These are phyloP conservation scores for Myzus persicae DNA, from an alignment of 1,140 invertebrate genomes.

Conservation along the genomic window DNA sequence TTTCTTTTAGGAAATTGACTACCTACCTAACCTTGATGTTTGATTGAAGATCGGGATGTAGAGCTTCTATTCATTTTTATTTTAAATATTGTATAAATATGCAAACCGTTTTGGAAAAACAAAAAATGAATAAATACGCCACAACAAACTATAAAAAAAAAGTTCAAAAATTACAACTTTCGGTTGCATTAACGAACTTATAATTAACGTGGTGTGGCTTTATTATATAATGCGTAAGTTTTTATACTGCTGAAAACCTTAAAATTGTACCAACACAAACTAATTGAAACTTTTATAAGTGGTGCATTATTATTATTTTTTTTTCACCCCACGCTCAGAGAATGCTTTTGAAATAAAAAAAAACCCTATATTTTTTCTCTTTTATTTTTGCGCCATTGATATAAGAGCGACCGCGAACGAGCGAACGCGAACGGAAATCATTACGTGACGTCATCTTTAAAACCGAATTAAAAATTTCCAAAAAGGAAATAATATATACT, in stretches of 20 bases:
- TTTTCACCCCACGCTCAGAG: background rate
- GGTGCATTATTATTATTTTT: slow-evolving; percentile 26
- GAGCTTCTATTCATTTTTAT: no score
- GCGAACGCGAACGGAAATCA: slow-evolving; percentile 15
- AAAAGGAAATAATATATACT: slow-evolving; percentile 45
- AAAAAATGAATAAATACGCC: background rate
- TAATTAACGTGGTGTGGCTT: background rate
- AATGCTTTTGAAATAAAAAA: background rate
- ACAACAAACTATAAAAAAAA: background rate
- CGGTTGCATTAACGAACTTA: background rate
- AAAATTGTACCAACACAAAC: slow-evolving; percentile 16
- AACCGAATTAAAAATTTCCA: slow-evolving; percentile 48
- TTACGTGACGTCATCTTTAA: slow-evolving; percentile 49
- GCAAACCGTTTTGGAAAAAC: background rate
- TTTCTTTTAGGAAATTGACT: no score
- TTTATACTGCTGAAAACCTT: background rate
- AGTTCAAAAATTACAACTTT: background rate
- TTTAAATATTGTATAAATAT: no score
- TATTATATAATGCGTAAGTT: background rate
- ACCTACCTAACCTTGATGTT: no score
- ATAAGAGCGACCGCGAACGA: slow-evolving; percentile 16
- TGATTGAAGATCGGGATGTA: no score
- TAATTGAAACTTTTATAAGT: slow-evolving; percentile 15
- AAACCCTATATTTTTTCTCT: background rate
- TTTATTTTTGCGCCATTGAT: background rate